phyloP scores from a whole-genome alignment of 2,113 vertebrate species.

The Edolisoma coerulescens region DNA sequence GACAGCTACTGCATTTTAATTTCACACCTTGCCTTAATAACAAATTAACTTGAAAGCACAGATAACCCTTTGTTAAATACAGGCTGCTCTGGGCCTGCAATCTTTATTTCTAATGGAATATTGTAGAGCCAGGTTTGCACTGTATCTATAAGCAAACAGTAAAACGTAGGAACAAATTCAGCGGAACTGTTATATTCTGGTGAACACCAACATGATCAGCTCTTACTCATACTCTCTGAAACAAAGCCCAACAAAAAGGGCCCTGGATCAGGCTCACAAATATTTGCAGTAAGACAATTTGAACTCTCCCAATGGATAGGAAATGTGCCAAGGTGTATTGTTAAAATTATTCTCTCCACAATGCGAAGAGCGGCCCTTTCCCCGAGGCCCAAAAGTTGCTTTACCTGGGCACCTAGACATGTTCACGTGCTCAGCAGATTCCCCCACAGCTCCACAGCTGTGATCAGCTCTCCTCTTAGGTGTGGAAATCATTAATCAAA shows the following conservation, averaged over 20 bases:
- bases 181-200: neutral
- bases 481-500: neutral
- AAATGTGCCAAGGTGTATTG: neutral
- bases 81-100: neutral
- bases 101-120: neutral
- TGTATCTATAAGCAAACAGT: neutral
- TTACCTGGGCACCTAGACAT: neutral
- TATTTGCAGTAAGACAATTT: neutral
- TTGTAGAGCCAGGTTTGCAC: neutral
- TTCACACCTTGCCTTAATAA: neutral
- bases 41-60: neutral
- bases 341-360: neutral
- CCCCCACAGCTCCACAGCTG: neutral
- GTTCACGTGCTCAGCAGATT: accelerated
- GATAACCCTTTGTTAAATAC: neutral
- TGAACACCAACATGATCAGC: neutral
- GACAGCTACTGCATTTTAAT: neutral
- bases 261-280: neutral
- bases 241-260: neutral
- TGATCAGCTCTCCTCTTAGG: neutral
- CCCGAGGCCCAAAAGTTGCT: neutral
- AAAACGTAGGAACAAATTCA: neutral
- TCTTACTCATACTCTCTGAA: neutral
- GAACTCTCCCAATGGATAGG: neutral
- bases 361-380: accelerated